Base-by-base conservation (phyloP, 1,140 invertebrate species). In the Mamestra configurata region DNA sequence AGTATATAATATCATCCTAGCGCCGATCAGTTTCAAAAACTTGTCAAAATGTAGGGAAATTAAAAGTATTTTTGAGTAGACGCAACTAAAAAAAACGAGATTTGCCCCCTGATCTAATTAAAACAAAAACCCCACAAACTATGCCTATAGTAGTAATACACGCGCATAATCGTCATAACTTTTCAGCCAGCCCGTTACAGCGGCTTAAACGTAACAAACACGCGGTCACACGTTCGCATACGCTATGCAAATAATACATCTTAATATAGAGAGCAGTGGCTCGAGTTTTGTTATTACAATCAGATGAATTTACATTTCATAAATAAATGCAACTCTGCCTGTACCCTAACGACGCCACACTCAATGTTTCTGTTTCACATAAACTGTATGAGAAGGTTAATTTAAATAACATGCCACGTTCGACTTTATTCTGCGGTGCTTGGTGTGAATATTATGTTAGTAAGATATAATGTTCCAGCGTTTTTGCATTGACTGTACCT, bases 291-390 rank as follows among this genome's bases (percentile, higher is more conserved):
- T 93, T 94, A 93, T 94, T 94, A 94, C 91, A 94, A 94, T 92
- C 93, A 92, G 90, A 93, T 90, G 86, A 86, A 94, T 94, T 94
- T 93, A 92, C 93, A 94, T 94, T 93, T 94, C 93, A 94, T 94
- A 94, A 94, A 94, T 94, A 94, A 94, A 94, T 94, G 92, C 90
- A 94, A 92, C 91, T 91, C 82, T 84, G 80, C 78, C 84, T 70
- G 43, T 81, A 82, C 79, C 80, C 88, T 93, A 93, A 93, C 93
- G 90, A 94, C 89, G 89, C 84, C 80, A 87, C 88, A 83, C 83
- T 85, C 83, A 78, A 88, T 88, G 90, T 93, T 92, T 92, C 89
- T 91, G 87, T 86, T 81, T 83, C 82, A 88, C 55, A 76, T 88
- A 84, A 79, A 82, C 59, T 79, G 85, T 86, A 88, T 80, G 87